phyloP scores from a whole-genome alignment of 2,797 vertebrate species.

The Enteromius treurensis region DNA sequence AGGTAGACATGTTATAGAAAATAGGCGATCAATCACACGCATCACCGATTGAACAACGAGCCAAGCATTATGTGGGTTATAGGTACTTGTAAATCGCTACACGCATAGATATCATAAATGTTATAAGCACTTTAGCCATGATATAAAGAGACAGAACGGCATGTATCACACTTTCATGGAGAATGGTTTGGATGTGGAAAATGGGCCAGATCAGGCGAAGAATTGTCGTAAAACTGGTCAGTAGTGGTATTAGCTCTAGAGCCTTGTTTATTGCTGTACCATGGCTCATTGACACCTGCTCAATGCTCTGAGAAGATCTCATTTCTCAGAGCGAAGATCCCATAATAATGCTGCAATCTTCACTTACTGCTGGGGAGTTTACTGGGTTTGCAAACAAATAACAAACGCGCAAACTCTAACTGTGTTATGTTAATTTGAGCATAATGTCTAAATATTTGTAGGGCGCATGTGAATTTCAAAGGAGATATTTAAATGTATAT shows the following conservation, averaged over 20 bases:
- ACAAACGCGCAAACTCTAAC: not conserved
- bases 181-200: slow-evolving; percentile 2
- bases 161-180: not conserved
- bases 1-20: not conserved
- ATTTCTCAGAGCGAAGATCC: slow-evolving; percentile 15
- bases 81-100: slow-evolving; percentile 1
- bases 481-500: not conserved
- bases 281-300: slow-evolving; percentile 51
- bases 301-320: slow-evolving; percentile 44
- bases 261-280: slow-evolving; percentile 47
- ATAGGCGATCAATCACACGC: slow-evolving; percentile 11
- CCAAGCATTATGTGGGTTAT: not conserved
- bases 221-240: slow-evolving; percentile 40
- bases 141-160: not conserved
- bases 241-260: slow-evolving; percentile 34
- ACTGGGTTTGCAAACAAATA: not conserved
- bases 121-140: slow-evolving; percentile 2
- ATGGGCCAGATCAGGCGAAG: slow-evolving; percentile 20
- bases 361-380: slow-evolving; percentile 3
- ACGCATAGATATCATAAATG: slow-evolving; percentile 9
- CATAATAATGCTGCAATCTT: slow-evolving; percentile 34
- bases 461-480: not conserved
- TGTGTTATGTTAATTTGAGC: slow-evolving; percentile 1
- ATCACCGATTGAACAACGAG: not conserved
- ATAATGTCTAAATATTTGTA: not conserved